Evolutionary conservation across 2,113 vertebrate species (phyloP).

Genomic region (Odobenus rosmarus): DNA sequence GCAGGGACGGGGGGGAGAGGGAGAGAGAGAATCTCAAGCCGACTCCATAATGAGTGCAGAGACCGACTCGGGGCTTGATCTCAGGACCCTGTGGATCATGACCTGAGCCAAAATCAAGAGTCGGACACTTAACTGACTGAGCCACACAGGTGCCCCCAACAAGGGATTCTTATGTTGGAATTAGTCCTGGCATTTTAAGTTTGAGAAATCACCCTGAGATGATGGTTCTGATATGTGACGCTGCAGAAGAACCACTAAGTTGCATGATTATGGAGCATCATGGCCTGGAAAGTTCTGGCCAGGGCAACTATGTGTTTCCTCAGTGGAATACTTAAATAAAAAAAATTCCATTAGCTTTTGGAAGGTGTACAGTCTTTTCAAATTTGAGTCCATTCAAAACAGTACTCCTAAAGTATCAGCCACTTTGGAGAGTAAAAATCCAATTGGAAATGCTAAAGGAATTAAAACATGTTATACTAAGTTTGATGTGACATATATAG

Average conservation of each 20-base stretch:
- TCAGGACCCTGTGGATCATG: not conserved
- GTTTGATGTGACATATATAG: not conserved
- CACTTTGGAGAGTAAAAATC: constrained; percentile 42
- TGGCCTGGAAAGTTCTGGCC: not conserved
- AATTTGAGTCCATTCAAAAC: constrained; percentile 5
- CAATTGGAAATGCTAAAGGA: not conserved
- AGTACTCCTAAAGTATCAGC: not conserved
- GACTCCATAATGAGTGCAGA: not conserved
- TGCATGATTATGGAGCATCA: not conserved
- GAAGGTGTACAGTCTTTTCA: not conserved
- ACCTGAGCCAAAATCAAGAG: not conserved
- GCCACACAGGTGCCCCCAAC: not conserved
- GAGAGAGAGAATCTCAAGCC: not conserved
- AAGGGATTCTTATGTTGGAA: not conserved
- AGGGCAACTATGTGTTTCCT: not conserved
- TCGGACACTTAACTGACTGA: not conserved
- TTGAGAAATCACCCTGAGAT: not conserved
- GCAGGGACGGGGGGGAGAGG: not conserved
- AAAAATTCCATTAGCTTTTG: not conserved
- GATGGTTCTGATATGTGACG: not conserved
- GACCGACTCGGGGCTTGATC: not conserved
- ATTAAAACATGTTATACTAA: not conserved
- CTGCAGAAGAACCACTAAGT: not conserved
- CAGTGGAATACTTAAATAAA: not conserved
- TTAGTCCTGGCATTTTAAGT: not conserved